Evolutionary conservation across 2,113 vertebrate species (phyloP).

Genomic region (Pachyramphus minor): DNA sequence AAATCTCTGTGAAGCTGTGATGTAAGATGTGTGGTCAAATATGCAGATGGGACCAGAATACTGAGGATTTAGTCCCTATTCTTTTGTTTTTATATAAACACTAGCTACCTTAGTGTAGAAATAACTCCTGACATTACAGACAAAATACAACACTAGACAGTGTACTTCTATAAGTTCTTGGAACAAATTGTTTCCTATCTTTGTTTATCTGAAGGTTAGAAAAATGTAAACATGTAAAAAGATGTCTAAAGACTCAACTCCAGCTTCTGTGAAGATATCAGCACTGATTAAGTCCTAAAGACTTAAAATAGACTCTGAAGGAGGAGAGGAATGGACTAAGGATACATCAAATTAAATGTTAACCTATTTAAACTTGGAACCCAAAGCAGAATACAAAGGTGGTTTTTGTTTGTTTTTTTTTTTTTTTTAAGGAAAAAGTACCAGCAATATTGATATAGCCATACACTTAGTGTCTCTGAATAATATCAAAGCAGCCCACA

Average conservation of each 20-base stretch:
- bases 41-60: not conserved
- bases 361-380: not conserved
- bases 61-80: not conserved
- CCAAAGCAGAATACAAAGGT: not conserved
- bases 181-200: not conserved
- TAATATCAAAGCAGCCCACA: not conserved
- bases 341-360: not conserved
- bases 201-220: not conserved
- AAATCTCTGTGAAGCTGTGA: not conserved
- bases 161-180: not conserved
- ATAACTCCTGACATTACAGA: not conserved
- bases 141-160: not conserved
- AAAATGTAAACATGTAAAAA: not conserved
- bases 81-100: not conserved
- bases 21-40: not conserved
- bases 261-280: not conserved
- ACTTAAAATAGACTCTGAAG: not conserved
- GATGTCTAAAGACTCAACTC: not conserved
- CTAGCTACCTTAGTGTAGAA: not conserved
- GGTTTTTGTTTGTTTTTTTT: no score
- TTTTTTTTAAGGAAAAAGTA: not conserved
- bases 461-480: not conserved
- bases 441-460: not conserved
- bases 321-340: not conserved
- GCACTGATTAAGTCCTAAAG: not conserved